Base-by-base conservation (phyloP, 1,140 invertebrate genomes). In the Ceratosolen fusciceps region DNA sequence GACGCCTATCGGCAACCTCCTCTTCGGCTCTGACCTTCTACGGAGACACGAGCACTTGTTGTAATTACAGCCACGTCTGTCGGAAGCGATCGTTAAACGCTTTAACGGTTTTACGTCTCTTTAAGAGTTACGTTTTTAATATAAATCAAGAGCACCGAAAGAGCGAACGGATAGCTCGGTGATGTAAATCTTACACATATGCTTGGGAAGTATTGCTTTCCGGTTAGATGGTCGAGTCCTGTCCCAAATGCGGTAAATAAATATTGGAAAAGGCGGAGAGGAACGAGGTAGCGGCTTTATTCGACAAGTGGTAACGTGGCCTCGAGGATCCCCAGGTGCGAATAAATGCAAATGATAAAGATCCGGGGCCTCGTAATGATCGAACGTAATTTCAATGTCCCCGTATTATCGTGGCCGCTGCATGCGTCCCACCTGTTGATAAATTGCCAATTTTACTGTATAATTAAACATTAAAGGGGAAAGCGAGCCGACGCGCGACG, bases 351-450 rank as follows among this genome's bases (percentile, higher is more conserved):
- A n/a, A 37, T 37, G 34, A 37, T 37, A n/a, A 37, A 8, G 19
- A 37, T 65, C 29, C 26, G 9, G 21, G 10, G 1, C 3, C 3
- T 16, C 19, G 4, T 3, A 37, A 16, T 65, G 0, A 4, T n/a
- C n/a, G n/a, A 65, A 37, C 16, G 2, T n/a, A 65, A 37, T 37
- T 37, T 65, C 34, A 10, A 2, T 65, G 31, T 65, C 60, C 1
- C 60, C 7, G 12, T 8, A 65, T 37, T n/a, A 37, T 4, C 37
- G 31, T 9, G 0, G 7, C 8, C 16, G 14, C 31, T n/a, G 9
- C n/a, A n/a, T 14, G 60, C 31, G 3, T 65, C 60, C 19, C 60
- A 65, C 60, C 60, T 65, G 60, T 65, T 65, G 60, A 65, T 65
- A 65, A 65, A 65, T 37, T 37, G 60, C 34, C 31, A 37, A 37